Evolutionary conservation across 2,113 vertebrate species (phyloP).

Genomic region (Zosterops japonicus): DNA sequence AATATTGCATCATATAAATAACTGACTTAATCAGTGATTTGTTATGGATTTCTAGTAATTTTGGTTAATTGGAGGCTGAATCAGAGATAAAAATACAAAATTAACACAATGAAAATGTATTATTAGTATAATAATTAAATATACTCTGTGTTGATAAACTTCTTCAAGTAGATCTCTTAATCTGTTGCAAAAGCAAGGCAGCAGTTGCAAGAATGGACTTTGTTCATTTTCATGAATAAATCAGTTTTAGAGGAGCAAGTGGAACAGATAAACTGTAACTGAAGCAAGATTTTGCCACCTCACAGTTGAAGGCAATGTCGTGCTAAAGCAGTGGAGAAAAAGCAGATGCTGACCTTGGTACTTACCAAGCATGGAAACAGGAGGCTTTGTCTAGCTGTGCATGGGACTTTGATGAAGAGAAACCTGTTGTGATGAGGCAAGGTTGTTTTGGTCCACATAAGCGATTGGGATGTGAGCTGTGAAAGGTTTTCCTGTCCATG

Average conservation of each 20-base stretch:
- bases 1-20: not conserved
- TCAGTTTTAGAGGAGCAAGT: not conserved
- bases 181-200: not conserved
- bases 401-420: not conserved
- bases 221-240: not conserved
- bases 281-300: not conserved
- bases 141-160: not conserved
- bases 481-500: not conserved
- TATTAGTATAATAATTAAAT: not conserved
- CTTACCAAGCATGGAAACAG: not conserved
- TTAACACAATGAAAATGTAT: not conserved
- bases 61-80: not conserved
- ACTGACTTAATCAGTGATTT: not conserved
- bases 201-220: not conserved
- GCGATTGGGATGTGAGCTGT: not conserved
- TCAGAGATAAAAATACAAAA: not conserved
- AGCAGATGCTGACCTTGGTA: not conserved
- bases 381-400: not conserved
- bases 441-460: not conserved
- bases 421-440: not conserved
- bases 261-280: not conserved
- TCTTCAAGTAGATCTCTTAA: not conserved
- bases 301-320: not conserved
- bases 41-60: not conserved
- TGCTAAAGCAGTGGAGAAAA: not conserved